These are phyloP conservation scores for Prunella himalayana DNA, from an alignment of 2,113 vertebrate genomes.

Conservation along the genomic window DNA sequence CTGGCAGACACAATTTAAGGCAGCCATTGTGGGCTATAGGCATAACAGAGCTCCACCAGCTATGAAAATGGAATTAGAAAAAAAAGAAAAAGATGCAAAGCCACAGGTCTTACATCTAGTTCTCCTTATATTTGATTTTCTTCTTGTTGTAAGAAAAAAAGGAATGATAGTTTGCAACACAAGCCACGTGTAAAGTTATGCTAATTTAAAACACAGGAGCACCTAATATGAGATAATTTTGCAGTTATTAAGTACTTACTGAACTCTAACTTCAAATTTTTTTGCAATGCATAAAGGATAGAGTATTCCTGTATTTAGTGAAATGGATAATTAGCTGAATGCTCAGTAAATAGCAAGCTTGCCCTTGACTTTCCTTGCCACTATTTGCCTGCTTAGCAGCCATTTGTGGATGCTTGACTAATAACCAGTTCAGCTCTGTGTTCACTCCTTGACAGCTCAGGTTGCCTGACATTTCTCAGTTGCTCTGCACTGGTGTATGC, in stretches of 20 bases:
- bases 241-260: slow-evolving; percentile 56
- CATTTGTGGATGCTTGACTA: background rate
- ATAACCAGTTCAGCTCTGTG: background rate
- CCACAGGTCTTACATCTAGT: background rate
- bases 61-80: background rate
- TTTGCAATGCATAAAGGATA: background rate
- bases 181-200: background rate
- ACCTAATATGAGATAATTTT: slow-evolving; percentile 2
- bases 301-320: background rate
- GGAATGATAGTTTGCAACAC: background rate
- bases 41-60: background rate
- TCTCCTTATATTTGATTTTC: background rate
- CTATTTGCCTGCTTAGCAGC: background rate
- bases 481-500: background rate
- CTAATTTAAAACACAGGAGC: background rate
- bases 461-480: background rate
- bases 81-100: background rate
- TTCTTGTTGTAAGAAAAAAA: background rate
- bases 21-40: background rate
- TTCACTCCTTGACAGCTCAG: background rate
- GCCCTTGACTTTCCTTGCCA: background rate
- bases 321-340: slow-evolving; percentile 50
- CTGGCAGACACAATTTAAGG: background rate
- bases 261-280: slow-evolving; percentile 37
- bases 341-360: slow-evolving; percentile 12